Conservation (phyloP, 2,113 vertebrate genomes). For the Xyrauchen texanus region DNA sequence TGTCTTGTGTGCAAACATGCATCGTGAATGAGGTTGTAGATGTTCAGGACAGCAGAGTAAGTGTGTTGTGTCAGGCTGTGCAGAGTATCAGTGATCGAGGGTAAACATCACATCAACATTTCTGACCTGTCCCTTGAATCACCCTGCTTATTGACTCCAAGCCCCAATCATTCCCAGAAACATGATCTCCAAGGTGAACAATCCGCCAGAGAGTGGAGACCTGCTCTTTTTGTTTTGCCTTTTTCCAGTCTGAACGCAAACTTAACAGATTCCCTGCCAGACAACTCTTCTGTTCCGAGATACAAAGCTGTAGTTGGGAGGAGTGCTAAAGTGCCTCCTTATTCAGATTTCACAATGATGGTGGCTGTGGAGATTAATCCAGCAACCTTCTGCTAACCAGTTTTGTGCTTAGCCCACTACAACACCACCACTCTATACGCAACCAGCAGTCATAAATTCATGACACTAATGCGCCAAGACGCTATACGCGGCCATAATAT, state of each 20-base stretch:
- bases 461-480: no score
- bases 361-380: no score
- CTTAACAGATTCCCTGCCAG: not conserved
- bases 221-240: not conserved
- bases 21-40: not conserved
- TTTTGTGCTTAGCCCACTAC: no score
- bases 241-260: not conserved
- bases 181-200: constrained; percentile 15
- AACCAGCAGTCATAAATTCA: no score
- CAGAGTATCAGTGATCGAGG: not conserved
- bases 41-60: not conserved
- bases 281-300: no score
- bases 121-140: not conserved
- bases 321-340: no score
- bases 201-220: constrained; percentile 23
- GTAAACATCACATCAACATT: constrained; percentile 8
- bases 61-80: constrained; percentile 11
- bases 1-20: not conserved
- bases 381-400: no score
- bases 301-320: no score
- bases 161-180: not conserved
- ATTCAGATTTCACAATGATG: no score
- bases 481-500: no score
- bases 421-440: no score
- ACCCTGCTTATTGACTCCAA: no score